These are phyloP conservation scores for Suncus etruscus DNA, from an alignment of 2,113 vertebrate genomes.

Conservation along the genomic window DNA sequence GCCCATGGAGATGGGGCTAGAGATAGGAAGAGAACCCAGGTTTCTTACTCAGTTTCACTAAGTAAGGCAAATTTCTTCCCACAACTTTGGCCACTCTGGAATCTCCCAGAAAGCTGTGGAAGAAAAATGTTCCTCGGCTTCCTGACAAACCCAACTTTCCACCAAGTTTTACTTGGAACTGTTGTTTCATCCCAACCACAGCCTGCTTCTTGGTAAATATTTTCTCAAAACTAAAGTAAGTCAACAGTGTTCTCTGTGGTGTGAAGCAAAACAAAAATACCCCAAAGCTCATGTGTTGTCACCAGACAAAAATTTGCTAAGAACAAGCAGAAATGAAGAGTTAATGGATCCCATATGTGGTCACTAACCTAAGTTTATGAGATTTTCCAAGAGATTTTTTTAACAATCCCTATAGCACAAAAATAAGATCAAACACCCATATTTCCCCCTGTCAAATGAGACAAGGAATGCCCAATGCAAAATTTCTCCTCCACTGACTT, in stretches of 20 bases:
- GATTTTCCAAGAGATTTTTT: slow-evolving; percentile 85
- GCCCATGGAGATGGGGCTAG: not conserved
- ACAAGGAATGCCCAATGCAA: slow-evolving; percentile 53
- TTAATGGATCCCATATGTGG: slow-evolving; percentile 86
- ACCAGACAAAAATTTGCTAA: slow-evolving; percentile 88
- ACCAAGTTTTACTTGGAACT: slow-evolving; percentile 71
- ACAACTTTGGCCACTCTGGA: slow-evolving; percentile 18
- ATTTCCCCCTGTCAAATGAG: slow-evolving; percentile 74
- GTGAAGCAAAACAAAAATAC: slow-evolving; percentile 84
- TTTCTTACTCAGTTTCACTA: not conserved
- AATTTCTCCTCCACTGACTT: slow-evolving; percentile 45
- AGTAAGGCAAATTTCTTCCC: slow-evolving; percentile 15
- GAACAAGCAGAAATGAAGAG: slow-evolving; percentile 87
- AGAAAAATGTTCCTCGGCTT: not conserved
- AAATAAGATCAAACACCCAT: slow-evolving; percentile 78
- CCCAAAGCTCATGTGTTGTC: slow-evolving; percentile 82
- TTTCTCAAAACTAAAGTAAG: slow-evolving; percentile 83
- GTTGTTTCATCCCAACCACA: slow-evolving; percentile 60
- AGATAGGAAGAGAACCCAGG: not conserved
- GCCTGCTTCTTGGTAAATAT: slow-evolving; percentile 37
- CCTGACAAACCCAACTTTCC: slow-evolving; percentile 56
- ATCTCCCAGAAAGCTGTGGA: slow-evolving; percentile 25
- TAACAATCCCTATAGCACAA: slow-evolving; percentile 75
- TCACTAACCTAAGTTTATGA: slow-evolving; percentile 83
- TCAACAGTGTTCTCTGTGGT: slow-evolving; percentile 78